Evolutionary conservation across 23 tunicate species (phyloP), one percentile per base, ranked within the genome.

Genomic region (Clavelina lepadiformis): DNA sequence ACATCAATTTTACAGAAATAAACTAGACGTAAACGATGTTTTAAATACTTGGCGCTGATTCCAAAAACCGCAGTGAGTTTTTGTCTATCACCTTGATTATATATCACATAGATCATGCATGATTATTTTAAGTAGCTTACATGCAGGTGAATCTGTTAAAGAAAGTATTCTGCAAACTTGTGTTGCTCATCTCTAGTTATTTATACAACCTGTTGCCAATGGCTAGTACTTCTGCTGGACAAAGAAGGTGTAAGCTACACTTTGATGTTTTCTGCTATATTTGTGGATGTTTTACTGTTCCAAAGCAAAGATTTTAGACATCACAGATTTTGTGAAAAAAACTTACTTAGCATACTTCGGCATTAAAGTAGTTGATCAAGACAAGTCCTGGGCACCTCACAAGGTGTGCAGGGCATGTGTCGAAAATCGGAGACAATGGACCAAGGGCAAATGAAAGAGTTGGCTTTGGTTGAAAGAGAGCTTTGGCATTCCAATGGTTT

Each of bases 381-480:
- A 53, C 59, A 53, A 53, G 59, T 53, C 59, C 15, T 11, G 59
- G 59, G 59, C 59, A 11, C 59, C 59, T 53, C 59, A 53, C 23
- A 53, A 53, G 59, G 59, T 53, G 59, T 53, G 59, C 59, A 53
- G 59, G 22, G 59, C 59, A 53, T 53, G 59, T 53, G 59, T 53
- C 22, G 59, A 53, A 53, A 53, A 53, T 53, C 59, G 20, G 23
- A 53, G 59, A 53, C 59, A 8, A 53, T 53, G 59, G 59, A n/a
- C 59, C 59, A n/a, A 8, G 59, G 59, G 15, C 7, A 53, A 53
- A n/a, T 27, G 22, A 53, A 53, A 53, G 59, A n/a, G 23, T 53
- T 53, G 20, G n/a, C n/a, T n/a, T n/a, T n/a, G n/a, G n/a, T n/a
- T n/a, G n/a, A n/a, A n/a, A n/a, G n/a, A n/a, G 59, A 53, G 15